Evolutionary conservation across 2,113 vertebrate genomes (phyloP), one percentile per base, ranked within the genome.

Genomic region (Scalopus aquaticus): DNA sequence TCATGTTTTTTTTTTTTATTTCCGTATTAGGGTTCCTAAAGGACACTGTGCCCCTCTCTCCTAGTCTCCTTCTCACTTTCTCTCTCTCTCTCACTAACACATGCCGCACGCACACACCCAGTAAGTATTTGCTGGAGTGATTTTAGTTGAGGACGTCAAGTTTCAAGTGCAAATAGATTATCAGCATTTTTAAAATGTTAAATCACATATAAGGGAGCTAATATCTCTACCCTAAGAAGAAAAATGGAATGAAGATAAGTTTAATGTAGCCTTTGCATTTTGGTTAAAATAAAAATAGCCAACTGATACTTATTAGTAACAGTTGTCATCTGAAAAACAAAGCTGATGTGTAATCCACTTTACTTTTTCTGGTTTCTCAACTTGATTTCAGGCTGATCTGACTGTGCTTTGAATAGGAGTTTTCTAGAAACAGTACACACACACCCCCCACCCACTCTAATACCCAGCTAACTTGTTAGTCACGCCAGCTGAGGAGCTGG

Each of bases 141-240:
- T 1, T 60, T 13, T 44, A 74, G 37, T 76, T 76, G 17, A 95
- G 80, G 39, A 93, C 79, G 51, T 79, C 6, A 4, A 77, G 9
- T 82, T 81, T 77, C 62, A 74, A 82, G 42, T 16, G 90, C 84
- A 89, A 89, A 39, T 62, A 73, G 42, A 67, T 74, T 85, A 67
- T 56, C 37, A 56, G 28, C n/a, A 44, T 64, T 85, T 84, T 37
- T 58, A 58, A 77, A 70, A 60, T 79, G 51, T n/a, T 72, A 65
- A 58, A 81, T 3, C 6, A 24, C 20, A 65, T 58, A 62, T 7
- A 54, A 85, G 24, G 64, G 32, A 49, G 9, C 30, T 94, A 24
- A 95, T 56, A 85, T 73, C 17, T 90, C 88, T 79, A 62, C 8
- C 58, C 6, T 74, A 78, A 85, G 60, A 95, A 74, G 15, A 62